Evolutionary conservation across 2,113 vertebrate species (phyloP).

Genomic region (Xiphorhynchus elegans): DNA sequence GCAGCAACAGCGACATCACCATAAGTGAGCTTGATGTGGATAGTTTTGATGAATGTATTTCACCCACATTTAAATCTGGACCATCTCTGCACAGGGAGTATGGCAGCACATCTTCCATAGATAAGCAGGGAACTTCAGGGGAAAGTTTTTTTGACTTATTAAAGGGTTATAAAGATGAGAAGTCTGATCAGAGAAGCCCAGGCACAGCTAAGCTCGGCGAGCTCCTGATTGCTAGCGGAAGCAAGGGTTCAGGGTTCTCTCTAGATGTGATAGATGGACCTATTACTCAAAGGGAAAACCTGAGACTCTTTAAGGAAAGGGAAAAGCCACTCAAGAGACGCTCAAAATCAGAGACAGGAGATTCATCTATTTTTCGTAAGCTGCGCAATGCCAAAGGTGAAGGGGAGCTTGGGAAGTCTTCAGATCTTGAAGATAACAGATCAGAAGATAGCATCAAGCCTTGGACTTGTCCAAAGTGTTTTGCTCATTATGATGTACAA

Average conservation of each 20-base stretch:
- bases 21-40: slow-evolving; percentile 94
- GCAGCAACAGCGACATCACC: slow-evolving; percentile 96
- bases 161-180: slow-evolving; percentile 90
- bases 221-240: slow-evolving; percentile 82
- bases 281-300: slow-evolving; percentile 83
- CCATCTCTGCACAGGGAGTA: slow-evolving; percentile 92
- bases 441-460: slow-evolving; percentile 85
- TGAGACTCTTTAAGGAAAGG: slow-evolving; percentile 90
- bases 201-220: slow-evolving; percentile 86
- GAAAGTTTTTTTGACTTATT: slow-evolving; percentile 93
- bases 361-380: slow-evolving; percentile 95
- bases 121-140: slow-evolving; percentile 91
- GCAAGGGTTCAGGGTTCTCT: slow-evolving; percentile 81
- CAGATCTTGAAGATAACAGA: slow-evolving; percentile 87
- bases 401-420: slow-evolving; percentile 81
- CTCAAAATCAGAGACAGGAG: slow-evolving; percentile 93
- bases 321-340: slow-evolving; percentile 94
- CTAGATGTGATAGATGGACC: slow-evolving; percentile 87
- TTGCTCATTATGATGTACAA: slow-evolving; percentile 94
- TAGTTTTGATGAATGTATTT: slow-evolving; percentile 89
- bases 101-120: slow-evolving; percentile 97
- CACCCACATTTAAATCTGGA: slow-evolving; percentile 85
- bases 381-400: slow-evolving; percentile 90
- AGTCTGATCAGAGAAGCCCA: slow-evolving; percentile 84
- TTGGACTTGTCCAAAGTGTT: slow-evolving; percentile 92